Evolutionary conservation across 2,888 invertebrate genomes (phyloP), one percentile per base, ranked within the genome.

Genomic region (Platycheirus rosarum): DNA sequence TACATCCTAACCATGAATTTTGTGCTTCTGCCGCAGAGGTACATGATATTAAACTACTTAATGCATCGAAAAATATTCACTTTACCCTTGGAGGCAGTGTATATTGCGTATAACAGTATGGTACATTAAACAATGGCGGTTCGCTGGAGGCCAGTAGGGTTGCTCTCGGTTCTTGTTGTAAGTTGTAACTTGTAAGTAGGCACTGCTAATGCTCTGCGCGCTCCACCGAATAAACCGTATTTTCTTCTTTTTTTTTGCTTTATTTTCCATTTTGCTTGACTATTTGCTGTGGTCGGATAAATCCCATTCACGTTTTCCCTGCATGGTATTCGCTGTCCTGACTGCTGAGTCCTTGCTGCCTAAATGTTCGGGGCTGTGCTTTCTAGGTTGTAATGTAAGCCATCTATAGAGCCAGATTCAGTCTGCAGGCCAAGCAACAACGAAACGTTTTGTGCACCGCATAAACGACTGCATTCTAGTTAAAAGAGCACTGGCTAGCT

Each of bases 381-480:
- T 55, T 37, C 23, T 57, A 14, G 40, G 11, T 44, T 44, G 62
- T 35, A 48, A 32, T 69, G 49, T 16, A 69, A 69, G 42, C 42
- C 55, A 55, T 63, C 16, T 26, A 40, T 9, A 42, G 16, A 37
- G 13, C 13, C 55, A 55, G 55, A 40, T 44, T 60, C 44, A 55
- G 79, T 63, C 16, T 69, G 11, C 20, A 26, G n/a, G 9, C 3
- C 35, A 2, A 26, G n/a, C 29, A 40, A 80, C 55, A 42, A 46
- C 42, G 44, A 3, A 60, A 11, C 42, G 70, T 60, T 40, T 57
- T 65, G 60, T 60, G 46, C 65, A 80, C 80, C 75, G 75, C 80
- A 80, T 66, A 80, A 80, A 75, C 57, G 80, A 75, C 80, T 80
- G 80, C 75, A 80, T 80, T 66, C 53, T 53, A 75, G 69, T 49